Percentiles rank a stretch among this genome's conserved stretches.
phyloP scores from a whole-genome alignment of 1,140 invertebrate genomes.

The Hyphantria cunea region DNA sequence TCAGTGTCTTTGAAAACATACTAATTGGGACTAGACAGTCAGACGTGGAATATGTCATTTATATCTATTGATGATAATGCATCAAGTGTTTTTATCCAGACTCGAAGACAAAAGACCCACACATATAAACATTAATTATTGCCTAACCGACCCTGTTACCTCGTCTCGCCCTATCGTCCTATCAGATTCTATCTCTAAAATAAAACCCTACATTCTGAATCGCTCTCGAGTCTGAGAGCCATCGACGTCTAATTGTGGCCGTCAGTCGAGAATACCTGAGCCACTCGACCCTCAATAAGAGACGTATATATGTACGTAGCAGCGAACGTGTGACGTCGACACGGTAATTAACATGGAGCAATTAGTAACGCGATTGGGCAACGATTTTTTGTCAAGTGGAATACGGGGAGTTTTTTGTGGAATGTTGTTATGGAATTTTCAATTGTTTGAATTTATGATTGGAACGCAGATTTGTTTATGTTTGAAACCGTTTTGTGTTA shows the following conservation, averaged over 20 bases:
- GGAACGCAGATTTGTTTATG: no score
- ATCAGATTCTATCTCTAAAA: constrained; percentile 5
- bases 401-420: background rate
- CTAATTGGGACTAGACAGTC: no score
- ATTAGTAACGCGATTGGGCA: background rate
- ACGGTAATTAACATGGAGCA: constrained; percentile 3
- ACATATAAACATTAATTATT: no score
- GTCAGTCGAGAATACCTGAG: constrained; percentile 24
- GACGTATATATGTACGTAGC: background rate
- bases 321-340: background rate
- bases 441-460: no score
- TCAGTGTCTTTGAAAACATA: no score
- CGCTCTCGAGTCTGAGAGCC: constrained; percentile 22
- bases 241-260: constrained; percentile 32
- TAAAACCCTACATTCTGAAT: constrained; percentile 19
- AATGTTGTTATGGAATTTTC: background rate
- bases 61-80: no score
- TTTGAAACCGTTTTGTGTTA: no score
- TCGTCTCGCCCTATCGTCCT: background rate
- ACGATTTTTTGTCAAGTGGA: background rate
- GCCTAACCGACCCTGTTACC: no score
- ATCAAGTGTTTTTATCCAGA: no score
- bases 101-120: background rate
- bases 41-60: no score
- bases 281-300: constrained; percentile 12